Evolutionary conservation across 2,888 invertebrate species (phyloP).

Genomic region (Rotaria socialis): DNA sequence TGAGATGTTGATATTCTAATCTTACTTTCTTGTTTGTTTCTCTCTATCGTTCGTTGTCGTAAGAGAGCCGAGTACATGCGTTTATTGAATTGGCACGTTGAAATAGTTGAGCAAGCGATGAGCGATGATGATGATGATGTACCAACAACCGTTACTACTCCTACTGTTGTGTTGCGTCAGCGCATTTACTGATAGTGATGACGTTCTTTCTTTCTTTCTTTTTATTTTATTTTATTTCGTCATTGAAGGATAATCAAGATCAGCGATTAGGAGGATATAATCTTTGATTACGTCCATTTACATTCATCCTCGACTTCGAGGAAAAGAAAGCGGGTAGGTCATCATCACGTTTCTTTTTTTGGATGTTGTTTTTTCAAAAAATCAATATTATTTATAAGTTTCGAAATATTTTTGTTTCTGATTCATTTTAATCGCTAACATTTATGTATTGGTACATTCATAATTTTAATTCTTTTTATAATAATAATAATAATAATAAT

Average conservation of each 20-base stretch:
- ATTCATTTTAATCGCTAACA: too few relatives aligned
- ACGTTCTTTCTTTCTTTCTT: background rate
- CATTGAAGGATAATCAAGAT: background rate
- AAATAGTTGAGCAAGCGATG: background rate
- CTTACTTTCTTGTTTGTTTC: background rate
- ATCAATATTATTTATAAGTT: too few relatives aligned
- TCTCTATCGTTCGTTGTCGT: background rate
- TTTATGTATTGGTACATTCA: too few relatives aligned
- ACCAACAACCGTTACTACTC: background rate
- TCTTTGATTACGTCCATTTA: background rate
- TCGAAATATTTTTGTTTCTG: too few relatives aligned
- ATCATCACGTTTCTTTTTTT: background rate
- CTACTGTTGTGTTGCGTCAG: constrained; percentile 8
- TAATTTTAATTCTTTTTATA: too few relatives aligned
- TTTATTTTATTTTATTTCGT: background rate
- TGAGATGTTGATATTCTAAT: constrained; percentile 8
- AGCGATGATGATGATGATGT: background rate
- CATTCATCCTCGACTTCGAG: background rate
- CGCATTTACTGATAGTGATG: background rate
- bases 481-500: too few relatives aligned
- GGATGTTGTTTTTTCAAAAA: too few relatives aligned
- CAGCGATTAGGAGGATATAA: background rate
- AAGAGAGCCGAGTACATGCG: background rate
- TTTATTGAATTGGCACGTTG: constrained; percentile 28
- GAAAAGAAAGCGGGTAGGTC: background rate